Percentiles rank a stretch among this genome's conserved stretches.
Conservation (phyloP, 1,140 invertebrate genomes). For the Tribolium madens region DNA sequence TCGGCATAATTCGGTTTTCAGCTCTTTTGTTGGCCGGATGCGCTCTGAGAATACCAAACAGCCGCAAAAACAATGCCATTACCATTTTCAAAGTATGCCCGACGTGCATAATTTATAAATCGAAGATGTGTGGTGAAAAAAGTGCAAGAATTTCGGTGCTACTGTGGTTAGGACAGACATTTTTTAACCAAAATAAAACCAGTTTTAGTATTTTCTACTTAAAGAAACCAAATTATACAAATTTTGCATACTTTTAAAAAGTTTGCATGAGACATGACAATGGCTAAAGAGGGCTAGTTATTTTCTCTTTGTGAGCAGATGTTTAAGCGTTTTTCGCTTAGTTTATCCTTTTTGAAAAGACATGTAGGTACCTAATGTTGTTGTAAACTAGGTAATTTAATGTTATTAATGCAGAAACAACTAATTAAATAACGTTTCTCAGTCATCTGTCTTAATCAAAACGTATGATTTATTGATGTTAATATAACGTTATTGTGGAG, state of each 20-base stretch:
- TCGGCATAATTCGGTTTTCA: conserved; percentile 42
- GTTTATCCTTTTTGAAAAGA: conserved; percentile 1
- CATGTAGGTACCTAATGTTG: conserved; percentile 18
- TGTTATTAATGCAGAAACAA: conserved; percentile 35
- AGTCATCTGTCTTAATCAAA: conserved; percentile 32
- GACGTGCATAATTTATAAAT: conserved; percentile 43
- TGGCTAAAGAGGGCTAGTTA: too few relatives aligned
- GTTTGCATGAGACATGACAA: background rate
- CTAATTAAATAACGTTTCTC: conserved; percentile 33
- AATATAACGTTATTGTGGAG: conserved; percentile 34
- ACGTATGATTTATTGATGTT: conserved; percentile 34
- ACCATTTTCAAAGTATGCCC: conserved; percentile 40
- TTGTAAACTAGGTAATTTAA: conserved; percentile 35
- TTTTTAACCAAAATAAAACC: background rate
- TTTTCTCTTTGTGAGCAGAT: background rate
- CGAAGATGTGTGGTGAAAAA: conserved; percentile 31
- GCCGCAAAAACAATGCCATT: conserved; percentile 41
- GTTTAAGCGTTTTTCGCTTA: background rate
- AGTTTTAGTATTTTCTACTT: too few relatives aligned
- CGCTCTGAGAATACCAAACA: conserved; percentile 39
- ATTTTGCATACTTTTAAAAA: too few relatives aligned
- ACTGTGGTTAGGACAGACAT: background rate
- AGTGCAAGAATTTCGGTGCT: conserved; percentile 1
- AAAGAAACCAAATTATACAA: too few relatives aligned
- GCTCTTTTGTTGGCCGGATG: conserved; percentile 41